Base-by-base conservation (phyloP, 2,888 invertebrate genomes). In the Blastobasis lacticolella region DNA sequence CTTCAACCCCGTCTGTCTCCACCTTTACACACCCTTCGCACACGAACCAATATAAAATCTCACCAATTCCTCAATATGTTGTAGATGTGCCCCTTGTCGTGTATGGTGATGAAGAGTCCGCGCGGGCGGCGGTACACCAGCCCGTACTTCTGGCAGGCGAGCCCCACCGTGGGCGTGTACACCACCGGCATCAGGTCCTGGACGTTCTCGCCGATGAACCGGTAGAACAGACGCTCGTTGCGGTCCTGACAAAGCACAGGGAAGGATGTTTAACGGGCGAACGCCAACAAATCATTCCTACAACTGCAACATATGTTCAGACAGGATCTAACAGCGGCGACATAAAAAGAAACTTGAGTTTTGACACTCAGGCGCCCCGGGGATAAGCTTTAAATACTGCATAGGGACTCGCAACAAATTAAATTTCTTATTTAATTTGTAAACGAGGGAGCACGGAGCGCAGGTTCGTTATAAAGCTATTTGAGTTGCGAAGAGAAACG, bases 111-210 rank as follows among this genome's bases (percentile, higher is more conserved):
- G 83, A 96, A 99, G 50, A 99, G 89, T 5, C 99, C 99, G 61
- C 97, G 92, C 1, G 98, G 97, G 59, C 96, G 90, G 62, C 94
- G 93, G 86, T 93, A 97, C 58, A 98, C 93, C 58, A 97, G 90
- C 23, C 99, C 98, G 81, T 94, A 99, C 78, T 97, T 96, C 88
- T 99, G 98, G 83, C 99, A 99, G 38, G 98, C 99, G 64, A 95
- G 89, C 5, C 99, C 99, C 8, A 99, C 99, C 0, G 97, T 97
- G 0, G 99, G 99, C 0, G 99, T 99, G 85, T 99, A 99, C n/a
- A 99, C 97, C 55, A 99, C 91, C 0, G 99, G 99, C 97, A 99
- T 97, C 90, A 97, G 92, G 57, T 95, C 92, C 47, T 94, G 92
- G 37, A 98, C 95, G 76, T 99, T 93, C 61, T 97, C 94, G 10